A percentile compares a stretch with the other conserved stretches of the same genome.
Evolutionary conservation across 2,888 invertebrate genomes (phyloP).

Genomic region (Lepetodrilus schrolli): DNA sequence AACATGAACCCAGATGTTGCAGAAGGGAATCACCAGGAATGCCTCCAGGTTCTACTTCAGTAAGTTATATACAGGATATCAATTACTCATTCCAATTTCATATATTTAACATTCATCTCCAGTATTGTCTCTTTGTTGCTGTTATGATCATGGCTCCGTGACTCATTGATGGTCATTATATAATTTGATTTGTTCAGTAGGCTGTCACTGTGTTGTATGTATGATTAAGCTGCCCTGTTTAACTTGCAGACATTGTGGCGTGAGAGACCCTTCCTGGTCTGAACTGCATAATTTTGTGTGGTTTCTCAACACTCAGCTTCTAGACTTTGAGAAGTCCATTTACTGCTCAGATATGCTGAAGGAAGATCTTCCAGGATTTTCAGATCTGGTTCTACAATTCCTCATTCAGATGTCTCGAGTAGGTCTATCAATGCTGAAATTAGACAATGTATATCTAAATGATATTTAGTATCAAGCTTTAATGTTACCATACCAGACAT

Average conservation of each 20-base stretch:
- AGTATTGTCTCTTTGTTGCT: no score
- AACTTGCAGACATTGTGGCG: constrained; percentile 57
- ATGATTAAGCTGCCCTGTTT: no score
- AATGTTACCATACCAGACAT: no score
- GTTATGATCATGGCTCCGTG: no score
- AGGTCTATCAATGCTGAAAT: background rate
- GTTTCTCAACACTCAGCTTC: constrained; percentile 65
- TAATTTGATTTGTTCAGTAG: no score
- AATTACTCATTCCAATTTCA: no score
- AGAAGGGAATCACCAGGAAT: constrained; percentile 40
- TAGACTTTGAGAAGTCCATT: constrained; percentile 57
- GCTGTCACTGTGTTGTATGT: no score
- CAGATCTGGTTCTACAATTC: constrained; percentile 61
- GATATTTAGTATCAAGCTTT: no score
- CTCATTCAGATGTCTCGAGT: constrained; percentile 66
- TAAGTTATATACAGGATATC: no score
- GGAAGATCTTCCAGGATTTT: constrained; percentile 59
- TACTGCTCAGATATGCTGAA: constrained; percentile 50
- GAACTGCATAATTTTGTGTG: constrained; percentile 63
- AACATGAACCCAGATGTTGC: constrained; percentile 35
- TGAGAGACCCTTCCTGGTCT: constrained; percentile 59
- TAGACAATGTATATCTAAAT: no score
- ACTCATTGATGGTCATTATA: no score
- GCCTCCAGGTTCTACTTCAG: constrained; percentile 50
- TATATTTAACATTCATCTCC: no score